Base-by-base conservation (phyloP, 2,888 invertebrate genomes). In the Machimus rusticus region DNA sequence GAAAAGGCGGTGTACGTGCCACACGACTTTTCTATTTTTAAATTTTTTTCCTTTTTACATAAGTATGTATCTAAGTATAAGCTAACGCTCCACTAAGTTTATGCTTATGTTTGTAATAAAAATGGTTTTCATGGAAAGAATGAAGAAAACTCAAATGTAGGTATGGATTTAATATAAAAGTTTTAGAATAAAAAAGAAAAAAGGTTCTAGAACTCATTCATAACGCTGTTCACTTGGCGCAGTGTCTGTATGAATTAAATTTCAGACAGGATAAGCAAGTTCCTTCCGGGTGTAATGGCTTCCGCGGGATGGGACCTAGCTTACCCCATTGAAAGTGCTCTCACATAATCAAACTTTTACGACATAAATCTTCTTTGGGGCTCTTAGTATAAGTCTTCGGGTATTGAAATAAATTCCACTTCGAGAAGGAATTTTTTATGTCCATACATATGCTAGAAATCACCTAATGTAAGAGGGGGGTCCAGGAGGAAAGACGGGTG, bases 401-500 rank as follows among this genome's bases (percentile, higher is more conserved):
- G 37, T 78, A 78, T 78, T 78, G 78, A 78, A 78, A 78, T 78
- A 78, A 78, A 78, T 78, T 43, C 43, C n/a, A 37, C 12, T 78
- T 19, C 5, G 37, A 19, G 43, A 39, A 78, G 78, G 23, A 78
- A 78, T 43, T 78, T 78, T 78, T 78, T 66, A 66, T 66, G 66
- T 66, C 66, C 66, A 23, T 66, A 66, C 66, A 66, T 66, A 66
- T 66, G 66, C 66, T 23, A 66, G 66, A 66, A 66, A 66, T 66
- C 66, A 66, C 66, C 19, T 66, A 66, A 66, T 23, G 28, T 66
- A 23, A 2, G 2, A 4, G 43, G 39, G 39, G 43, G 43, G 43
- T 46, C 12, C 12, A 14, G 3, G 43, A 46, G 43, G 12, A 14
- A 46, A 46, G 51, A 66, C 12, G 23, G 66, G 2, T 55, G 5